Percentiles rank a stretch among this genome's conserved stretches.
Conservation (phyloP, 2,113 vertebrate genomes). For the Sylvia atricapilla region DNA sequence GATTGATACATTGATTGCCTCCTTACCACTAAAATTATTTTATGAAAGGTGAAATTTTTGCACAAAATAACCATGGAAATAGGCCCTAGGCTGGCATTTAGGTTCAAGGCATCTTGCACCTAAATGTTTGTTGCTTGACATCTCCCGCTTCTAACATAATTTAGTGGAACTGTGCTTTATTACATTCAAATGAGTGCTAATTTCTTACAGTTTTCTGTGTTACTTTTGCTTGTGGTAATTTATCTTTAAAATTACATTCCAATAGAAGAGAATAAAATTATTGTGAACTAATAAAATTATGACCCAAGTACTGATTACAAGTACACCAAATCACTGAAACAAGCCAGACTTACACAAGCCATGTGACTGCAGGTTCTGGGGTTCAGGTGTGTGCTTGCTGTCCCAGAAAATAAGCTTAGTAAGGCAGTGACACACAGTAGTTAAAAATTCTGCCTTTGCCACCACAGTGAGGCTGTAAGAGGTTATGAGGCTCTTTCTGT, state of each 20-base stretch:
- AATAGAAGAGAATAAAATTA: neutral
- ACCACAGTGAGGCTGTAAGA: neutral
- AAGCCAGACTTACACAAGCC: neutral
- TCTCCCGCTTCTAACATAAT: neutral
- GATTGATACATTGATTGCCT: neutral
- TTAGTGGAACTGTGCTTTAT: neutral
- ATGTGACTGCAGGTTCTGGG: neutral
- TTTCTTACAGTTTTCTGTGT: neutral
- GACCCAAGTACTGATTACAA: neutral
- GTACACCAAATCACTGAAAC: neutral
- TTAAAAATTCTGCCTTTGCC: neutral
- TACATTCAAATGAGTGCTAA: neutral
- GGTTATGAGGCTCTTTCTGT: neutral
- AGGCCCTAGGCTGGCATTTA: neutral
- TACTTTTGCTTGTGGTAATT: neutral
- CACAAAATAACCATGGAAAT: neutral
- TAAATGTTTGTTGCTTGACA: neutral
- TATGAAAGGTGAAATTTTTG: neutral
- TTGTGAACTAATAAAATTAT: neutral
- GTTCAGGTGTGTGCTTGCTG: neutral
- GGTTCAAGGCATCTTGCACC: neutral
- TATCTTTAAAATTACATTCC: neutral
- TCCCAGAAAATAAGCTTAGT: neutral
- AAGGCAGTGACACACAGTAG: neutral
- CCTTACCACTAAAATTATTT: neutral